Conservation (phyloP, 2,888 invertebrate genomes). For the Sialis fuliginosa region DNA sequence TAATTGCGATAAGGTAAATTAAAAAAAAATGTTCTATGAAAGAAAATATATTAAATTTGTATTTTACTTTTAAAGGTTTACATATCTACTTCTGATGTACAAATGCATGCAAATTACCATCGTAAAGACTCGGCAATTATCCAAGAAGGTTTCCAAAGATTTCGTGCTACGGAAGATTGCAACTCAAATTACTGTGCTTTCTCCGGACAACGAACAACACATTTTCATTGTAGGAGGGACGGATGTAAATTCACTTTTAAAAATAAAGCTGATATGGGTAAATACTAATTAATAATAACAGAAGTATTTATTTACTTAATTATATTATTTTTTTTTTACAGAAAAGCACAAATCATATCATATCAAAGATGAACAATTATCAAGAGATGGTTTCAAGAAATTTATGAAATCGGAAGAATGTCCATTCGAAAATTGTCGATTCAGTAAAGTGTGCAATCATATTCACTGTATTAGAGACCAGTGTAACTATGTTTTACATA, state of each 20-base stretch:
- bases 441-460: slow-evolving; percentile 91
- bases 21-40: neutral
- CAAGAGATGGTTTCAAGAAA: slow-evolving; percentile 94
- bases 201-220: slow-evolving; percentile 87
- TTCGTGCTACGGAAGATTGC: slow-evolving; percentile 91
- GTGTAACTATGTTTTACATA: slow-evolving; percentile 91
- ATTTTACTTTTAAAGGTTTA: slow-evolving; percentile 41
- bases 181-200: slow-evolving; percentile 81
- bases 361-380: slow-evolving; percentile 89
- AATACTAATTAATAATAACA: slow-evolving; percentile 19
- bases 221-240: slow-evolving; percentile 86
- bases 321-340: slow-evolving; percentile 25
- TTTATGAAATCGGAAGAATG: slow-evolving; percentile 95
- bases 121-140: slow-evolving; percentile 95
- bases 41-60: neutral
- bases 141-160: slow-evolving; percentile 93
- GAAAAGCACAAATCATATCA: slow-evolving; percentile 99
- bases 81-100: slow-evolving; percentile 96
- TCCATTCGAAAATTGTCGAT: slow-evolving; percentile 79
- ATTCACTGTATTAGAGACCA: slow-evolving; percentile 94
- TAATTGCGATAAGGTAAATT: slow-evolving; percentile 55
- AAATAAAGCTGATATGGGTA: slow-evolving; percentile 99
- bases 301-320: neutral
- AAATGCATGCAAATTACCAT: slow-evolving; percentile 99
- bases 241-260: slow-evolving; percentile 93